Conservation (phyloP, 1,140 invertebrate species). For the Drosophila virilis region DNA sequence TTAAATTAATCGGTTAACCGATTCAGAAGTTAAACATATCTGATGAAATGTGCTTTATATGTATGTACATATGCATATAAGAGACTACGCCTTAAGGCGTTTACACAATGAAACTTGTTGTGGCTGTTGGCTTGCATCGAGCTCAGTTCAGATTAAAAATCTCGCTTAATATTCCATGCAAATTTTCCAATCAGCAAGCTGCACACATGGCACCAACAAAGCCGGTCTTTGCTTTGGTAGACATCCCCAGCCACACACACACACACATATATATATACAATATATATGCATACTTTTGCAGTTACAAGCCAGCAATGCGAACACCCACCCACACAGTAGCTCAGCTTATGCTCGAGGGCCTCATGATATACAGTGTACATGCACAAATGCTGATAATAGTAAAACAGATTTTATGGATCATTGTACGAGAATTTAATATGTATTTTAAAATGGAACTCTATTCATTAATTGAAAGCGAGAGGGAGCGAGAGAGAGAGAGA, state of each 20-base stretch:
- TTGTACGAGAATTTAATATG: too few species aligned
- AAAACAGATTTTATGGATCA: too few species aligned
- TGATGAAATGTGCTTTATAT: constrained; percentile 4
- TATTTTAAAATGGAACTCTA: too few species aligned
- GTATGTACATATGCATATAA: too few species aligned
- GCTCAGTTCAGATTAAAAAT: constrained; percentile 32
- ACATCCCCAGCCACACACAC: neutral
- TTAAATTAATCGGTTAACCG: neutral
- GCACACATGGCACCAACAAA: constrained; percentile 9
- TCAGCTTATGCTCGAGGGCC: constrained; percentile 21
- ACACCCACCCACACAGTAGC: constrained; percentile 22
- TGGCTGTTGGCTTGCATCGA: constrained; percentile 7
- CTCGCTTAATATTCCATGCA: constrained; percentile 44
- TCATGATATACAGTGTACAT: neutral
- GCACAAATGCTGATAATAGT: neutral
- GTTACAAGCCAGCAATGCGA: constrained; percentile 8
- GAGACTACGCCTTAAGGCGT: constrained; percentile 2
- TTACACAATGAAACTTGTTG: constrained; percentile 30
- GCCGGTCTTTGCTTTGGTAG: constrained; percentile 37
- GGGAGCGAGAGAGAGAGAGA: too few species aligned
- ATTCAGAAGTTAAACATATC: neutral
- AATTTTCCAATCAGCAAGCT: constrained; percentile 24
- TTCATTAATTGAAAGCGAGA: too few species aligned
- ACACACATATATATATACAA: neutral
- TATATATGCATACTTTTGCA: neutral